phyloP scores from a whole-genome alignment of 2,888 invertebrate species.

The Xanthia icteritia region DNA sequence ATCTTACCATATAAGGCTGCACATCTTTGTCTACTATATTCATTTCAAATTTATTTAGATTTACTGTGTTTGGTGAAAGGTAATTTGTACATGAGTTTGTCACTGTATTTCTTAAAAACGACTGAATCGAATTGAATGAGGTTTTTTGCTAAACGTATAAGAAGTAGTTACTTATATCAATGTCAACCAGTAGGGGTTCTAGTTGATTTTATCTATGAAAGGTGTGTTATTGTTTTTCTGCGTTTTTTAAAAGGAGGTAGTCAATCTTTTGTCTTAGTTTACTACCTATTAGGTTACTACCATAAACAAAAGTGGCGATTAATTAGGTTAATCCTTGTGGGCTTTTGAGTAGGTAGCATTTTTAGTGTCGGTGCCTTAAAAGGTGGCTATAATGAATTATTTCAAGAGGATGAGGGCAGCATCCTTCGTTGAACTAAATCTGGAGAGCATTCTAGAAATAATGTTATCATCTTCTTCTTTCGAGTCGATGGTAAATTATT shows the following conservation, averaged over 20 bases:
- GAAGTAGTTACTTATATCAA: constrained; percentile 6
- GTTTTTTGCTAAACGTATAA: not conserved
- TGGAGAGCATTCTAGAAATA: not conserved
- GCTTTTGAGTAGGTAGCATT: constrained; percentile 25
- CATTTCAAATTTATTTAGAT: constrained; percentile 39
- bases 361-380: constrained; percentile 4
- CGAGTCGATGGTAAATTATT: too few species aligned
- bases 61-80: constrained; percentile 23
- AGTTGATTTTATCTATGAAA: constrained; percentile 14
- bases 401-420: not conserved
- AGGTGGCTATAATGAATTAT: not conserved
- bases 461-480: not conserved
- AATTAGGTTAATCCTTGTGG: not conserved
- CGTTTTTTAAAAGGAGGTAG: not conserved
- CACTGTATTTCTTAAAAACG: constrained; percentile 9
- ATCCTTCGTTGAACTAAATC: not conserved
- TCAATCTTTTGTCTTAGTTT: not conserved
- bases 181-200: constrained; percentile 19
- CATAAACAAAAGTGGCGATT: not conserved
- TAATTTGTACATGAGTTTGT: constrained; percentile 22
- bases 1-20: constrained; percentile 34
- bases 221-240: constrained; percentile 14
- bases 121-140: constrained; percentile 9
- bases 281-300: not conserved
- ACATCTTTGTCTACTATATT: constrained; percentile 25